Percentiles rank a stretch among this genome's conserved stretches.
phyloP scores from a whole-genome alignment of 2,113 vertebrate species.

The Pomatostomus ruficeps region DNA sequence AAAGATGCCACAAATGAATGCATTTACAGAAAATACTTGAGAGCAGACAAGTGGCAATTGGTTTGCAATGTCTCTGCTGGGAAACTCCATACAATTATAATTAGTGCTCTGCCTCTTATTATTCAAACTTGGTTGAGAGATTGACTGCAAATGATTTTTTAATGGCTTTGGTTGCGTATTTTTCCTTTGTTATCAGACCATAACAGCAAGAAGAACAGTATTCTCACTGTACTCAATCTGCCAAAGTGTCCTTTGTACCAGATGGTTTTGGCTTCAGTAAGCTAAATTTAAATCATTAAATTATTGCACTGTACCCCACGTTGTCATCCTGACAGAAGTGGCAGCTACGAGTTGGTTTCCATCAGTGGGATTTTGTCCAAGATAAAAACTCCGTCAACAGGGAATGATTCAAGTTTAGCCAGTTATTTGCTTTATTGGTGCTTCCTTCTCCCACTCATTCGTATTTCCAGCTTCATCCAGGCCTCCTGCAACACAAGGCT shows the following conservation, averaged over 20 bases:
- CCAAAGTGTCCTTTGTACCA: slow-evolving; percentile 35
- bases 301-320: neutral
- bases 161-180: slow-evolving; percentile 47
- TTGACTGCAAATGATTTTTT: slow-evolving; percentile 49
- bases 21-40: slow-evolving; percentile 51
- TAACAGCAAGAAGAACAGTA: slow-evolving; percentile 48
- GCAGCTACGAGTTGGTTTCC: neutral
- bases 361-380: neutral
- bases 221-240: slow-evolving; percentile 3
- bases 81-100: slow-evolving; percentile 46
- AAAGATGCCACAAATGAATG: slow-evolving; percentile 36
- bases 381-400: neutral
- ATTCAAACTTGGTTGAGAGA: slow-evolving; percentile 29
- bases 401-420: neutral
- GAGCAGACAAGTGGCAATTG: slow-evolving; percentile 53
- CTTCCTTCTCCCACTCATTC: neutral
- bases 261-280: slow-evolving; percentile 23
- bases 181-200: slow-evolving; percentile 61
- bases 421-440: neutral
- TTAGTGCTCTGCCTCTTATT: slow-evolving; percentile 19
- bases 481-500: neutral
- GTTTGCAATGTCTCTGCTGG: slow-evolving; percentile 47
- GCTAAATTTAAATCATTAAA: slow-evolving; percentile 43
- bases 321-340: neutral
- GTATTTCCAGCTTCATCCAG: neutral